A percentile compares a stretch with the other conserved stretches of the same genome.
phyloP scores from a whole-genome alignment of 2,888 invertebrate species.

The Dexiosoma caninum region DNA sequence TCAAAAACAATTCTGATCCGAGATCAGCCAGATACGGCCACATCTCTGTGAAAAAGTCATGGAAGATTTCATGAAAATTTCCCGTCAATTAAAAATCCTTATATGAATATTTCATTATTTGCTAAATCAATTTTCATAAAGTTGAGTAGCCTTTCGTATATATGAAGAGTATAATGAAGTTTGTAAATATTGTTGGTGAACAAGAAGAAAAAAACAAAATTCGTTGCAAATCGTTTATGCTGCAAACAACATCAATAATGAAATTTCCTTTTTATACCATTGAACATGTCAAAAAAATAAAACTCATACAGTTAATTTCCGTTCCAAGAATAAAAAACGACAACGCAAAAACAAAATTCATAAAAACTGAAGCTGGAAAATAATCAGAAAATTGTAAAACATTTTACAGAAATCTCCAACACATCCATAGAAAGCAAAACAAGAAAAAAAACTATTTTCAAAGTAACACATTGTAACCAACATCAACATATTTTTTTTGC shows the following conservation, averaged over 20 bases:
- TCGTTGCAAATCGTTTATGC: not conserved
- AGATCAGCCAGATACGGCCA: no score
- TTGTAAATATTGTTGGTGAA: not conserved
- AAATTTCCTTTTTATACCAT: constrained; percentile 57
- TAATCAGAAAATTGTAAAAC: constrained; percentile 28
- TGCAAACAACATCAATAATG: constrained; percentile 44
- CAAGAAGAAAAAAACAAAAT: no score
- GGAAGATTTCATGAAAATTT: no score
- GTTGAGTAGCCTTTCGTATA: not conserved
- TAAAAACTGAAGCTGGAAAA: constrained; percentile 14
- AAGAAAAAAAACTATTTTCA: not conserved
- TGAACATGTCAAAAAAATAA: constrained; percentile 54
- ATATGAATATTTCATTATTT: no score
- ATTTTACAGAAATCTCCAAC: constrained; percentile 19
- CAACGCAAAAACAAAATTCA: not conserved
- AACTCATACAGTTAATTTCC: constrained; percentile 63
- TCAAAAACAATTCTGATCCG: no score
- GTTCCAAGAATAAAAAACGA: constrained; percentile 23
- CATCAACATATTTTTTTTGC: constrained; percentile 38
- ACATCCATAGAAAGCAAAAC: not conserved
- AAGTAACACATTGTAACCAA: constrained; percentile 21
- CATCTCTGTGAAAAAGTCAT: no score
- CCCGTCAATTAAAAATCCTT: no score
- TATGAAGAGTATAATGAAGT: not conserved
- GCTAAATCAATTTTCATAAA: constrained; percentile 15